Conservation (phyloP, 1,140 invertebrate species). For the Periplaneta americana region DNA sequence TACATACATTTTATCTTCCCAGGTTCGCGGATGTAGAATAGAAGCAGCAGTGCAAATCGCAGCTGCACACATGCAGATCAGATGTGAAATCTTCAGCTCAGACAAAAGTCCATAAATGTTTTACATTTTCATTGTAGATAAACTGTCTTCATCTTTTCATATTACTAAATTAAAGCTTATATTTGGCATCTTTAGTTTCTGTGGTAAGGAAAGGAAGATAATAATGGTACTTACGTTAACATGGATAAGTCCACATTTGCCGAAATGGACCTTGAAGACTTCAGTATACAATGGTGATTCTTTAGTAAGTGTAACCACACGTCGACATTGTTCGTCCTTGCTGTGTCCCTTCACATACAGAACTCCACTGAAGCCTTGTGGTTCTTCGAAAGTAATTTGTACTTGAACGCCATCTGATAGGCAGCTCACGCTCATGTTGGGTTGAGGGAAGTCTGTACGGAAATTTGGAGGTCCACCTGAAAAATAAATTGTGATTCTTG, state of each 20-base stretch:
- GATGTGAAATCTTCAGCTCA: no score
- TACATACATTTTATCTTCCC: no score
- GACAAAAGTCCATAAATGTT: no score
- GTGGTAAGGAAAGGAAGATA: no score
- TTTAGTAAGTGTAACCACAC: constrained; percentile 65
- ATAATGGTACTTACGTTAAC: constrained; percentile 66
- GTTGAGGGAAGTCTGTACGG: constrained; percentile 76
- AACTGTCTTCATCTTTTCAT: not conserved
- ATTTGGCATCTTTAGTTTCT: no score
- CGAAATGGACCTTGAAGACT: constrained; percentile 87
- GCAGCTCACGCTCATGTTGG: constrained; percentile 82
- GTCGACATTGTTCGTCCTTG: constrained; percentile 83
- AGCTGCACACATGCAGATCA: no score
- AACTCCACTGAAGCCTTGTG: constrained; percentile 82
- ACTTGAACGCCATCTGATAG: constrained; percentile 88
- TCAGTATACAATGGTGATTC: constrained; percentile 62
- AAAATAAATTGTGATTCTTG: no score
- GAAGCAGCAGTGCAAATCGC: no score
- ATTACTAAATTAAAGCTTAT: no score
- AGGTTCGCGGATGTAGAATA: no score
- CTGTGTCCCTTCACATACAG: constrained; percentile 92
- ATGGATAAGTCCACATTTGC: constrained; percentile 85
- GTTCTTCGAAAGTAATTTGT: constrained; percentile 68
- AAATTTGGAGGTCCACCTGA: constrained; percentile 30
- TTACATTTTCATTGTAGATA: not conserved